Conservation (phyloP, 2,888 invertebrate species). For the Rhingia campestris region DNA sequence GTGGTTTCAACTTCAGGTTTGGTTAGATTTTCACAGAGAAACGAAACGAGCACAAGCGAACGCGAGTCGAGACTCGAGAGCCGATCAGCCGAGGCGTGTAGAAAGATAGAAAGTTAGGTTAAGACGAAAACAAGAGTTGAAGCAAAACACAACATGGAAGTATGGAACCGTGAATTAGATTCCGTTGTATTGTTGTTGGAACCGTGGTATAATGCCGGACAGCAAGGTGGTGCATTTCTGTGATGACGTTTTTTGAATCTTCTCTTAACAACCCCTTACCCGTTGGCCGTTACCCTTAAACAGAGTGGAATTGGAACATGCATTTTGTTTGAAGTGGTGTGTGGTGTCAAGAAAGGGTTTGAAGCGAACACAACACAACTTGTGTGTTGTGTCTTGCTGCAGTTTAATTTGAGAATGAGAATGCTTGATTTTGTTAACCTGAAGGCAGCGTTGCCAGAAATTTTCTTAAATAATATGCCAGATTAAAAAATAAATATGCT, state of each 20-base stretch:
- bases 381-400: slow-evolving; percentile 4
- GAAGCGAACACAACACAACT: slow-evolving; percentile 59
- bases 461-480: no score
- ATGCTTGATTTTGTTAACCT: no score
- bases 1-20: slow-evolving; percentile 2
- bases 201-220: not conserved
- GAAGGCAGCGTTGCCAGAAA: no score
- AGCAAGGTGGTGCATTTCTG: not conserved
- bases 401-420: not conserved
- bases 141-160: slow-evolving; percentile 48
- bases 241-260: not conserved
- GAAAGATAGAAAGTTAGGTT: slow-evolving; percentile 47
- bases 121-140: slow-evolving; percentile 20
- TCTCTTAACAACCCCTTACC: slow-evolving; percentile 24
- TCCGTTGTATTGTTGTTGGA: slow-evolving; percentile 10
- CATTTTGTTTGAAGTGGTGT: not conserved
- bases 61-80: no score
- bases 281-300: no score
- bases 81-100: not conserved
- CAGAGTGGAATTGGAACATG: slow-evolving; percentile 39
- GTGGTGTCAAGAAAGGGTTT: slow-evolving; percentile 10
- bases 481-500: no score
- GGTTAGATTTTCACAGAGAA: slow-evolving; percentile 23
- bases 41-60: slow-evolving; percentile 28
- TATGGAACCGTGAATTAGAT: not conserved